Conservation (phyloP, 1,140 invertebrate genomes). For the Drosophila erecta region DNA sequence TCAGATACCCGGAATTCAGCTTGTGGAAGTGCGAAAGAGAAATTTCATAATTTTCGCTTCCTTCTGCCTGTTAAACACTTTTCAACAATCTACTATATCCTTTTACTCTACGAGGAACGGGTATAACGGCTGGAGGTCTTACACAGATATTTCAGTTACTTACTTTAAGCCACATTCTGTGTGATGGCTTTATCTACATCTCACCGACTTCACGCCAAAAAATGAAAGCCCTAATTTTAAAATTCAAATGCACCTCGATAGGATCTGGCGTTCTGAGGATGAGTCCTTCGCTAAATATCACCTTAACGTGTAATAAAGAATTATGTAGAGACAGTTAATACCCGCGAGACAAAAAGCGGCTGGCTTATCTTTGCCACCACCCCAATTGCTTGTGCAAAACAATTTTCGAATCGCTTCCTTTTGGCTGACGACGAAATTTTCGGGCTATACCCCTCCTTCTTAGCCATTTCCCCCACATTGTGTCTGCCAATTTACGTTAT, state of each 20-base stretch:
- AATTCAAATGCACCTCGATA: conserved; percentile 28
- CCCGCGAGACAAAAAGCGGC: conserved; percentile 57
- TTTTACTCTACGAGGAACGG: too few relatives aligned
- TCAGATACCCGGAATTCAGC: too few relatives aligned
- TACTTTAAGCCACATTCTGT: background rate
- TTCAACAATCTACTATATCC: too few relatives aligned
- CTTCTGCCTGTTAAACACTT: too few relatives aligned
- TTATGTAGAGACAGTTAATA: conserved; percentile 51
- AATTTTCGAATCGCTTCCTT: conserved; percentile 56
- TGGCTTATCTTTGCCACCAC: conserved; percentile 18
- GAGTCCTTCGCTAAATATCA: conserved; percentile 14
- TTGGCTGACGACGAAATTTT: conserved; percentile 13
- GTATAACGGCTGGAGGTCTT: too few relatives aligned
- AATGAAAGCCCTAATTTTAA: conserved; percentile 13
- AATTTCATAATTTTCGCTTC: too few relatives aligned
- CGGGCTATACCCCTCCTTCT: background rate
- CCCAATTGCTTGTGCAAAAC: conserved; percentile 24
- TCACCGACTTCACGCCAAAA: background rate
- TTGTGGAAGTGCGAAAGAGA: too few relatives aligned
- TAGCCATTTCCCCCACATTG: conserved; percentile 1
- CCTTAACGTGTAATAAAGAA: conserved; percentile 38
- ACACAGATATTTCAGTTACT: background rate
- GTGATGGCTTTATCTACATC: conserved; percentile 36
- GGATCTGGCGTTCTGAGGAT: conserved; percentile 2
- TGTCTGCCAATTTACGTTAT: conserved; percentile 74